These are phyloP conservation scores for Caenorhabditis wallacei DNA, from an alignment of 2,888 invertebrate genomes.

Conservation along the genomic window DNA sequence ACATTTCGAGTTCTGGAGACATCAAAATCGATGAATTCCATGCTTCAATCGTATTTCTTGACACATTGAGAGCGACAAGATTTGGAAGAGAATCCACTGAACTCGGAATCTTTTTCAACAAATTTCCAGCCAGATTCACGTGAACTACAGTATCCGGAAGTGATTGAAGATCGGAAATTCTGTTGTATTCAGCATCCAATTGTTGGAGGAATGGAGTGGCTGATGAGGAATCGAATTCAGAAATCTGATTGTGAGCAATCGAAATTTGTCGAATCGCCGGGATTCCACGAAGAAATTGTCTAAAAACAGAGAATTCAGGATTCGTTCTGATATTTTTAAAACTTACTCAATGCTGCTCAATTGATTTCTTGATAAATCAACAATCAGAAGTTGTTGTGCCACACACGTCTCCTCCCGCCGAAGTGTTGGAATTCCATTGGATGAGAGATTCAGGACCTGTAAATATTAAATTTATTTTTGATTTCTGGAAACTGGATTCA, in stretches of 20 bases:
- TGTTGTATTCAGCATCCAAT: constrained; percentile 71
- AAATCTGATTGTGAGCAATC: constrained; percentile 69
- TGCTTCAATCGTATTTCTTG: constrained; percentile 69
- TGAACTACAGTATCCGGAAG: constrained; percentile 73
- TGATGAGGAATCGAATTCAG: constrained; percentile 59
- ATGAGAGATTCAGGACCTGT: constrained; percentile 79
- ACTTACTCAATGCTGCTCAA: constrained; percentile 69
- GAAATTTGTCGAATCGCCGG: constrained; percentile 74
- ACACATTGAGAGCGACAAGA: constrained; percentile 77
- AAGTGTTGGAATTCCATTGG: constrained; percentile 70
- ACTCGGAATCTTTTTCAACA: constrained; percentile 71
- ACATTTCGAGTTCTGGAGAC: constrained; percentile 66
- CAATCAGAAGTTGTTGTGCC: constrained; percentile 78
- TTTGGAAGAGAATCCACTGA: constrained; percentile 70
- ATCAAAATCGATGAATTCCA: constrained; percentile 64
- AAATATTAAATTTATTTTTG: constrained; percentile 1
- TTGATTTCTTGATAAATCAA: constrained; percentile 77
- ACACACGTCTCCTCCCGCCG: constrained; percentile 68
- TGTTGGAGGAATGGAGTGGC: constrained; percentile 74
- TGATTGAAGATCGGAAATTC: constrained; percentile 26
- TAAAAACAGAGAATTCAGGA: constrained; percentile 21
- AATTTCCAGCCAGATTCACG: constrained; percentile 76
- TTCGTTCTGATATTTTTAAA: constrained; percentile 8
- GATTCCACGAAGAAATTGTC: constrained; percentile 63
- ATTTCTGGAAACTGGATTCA: neutral